phyloP scores from a whole-genome alignment of 1,140 invertebrate genomes.

The Pristionchus pacificus region DNA sequence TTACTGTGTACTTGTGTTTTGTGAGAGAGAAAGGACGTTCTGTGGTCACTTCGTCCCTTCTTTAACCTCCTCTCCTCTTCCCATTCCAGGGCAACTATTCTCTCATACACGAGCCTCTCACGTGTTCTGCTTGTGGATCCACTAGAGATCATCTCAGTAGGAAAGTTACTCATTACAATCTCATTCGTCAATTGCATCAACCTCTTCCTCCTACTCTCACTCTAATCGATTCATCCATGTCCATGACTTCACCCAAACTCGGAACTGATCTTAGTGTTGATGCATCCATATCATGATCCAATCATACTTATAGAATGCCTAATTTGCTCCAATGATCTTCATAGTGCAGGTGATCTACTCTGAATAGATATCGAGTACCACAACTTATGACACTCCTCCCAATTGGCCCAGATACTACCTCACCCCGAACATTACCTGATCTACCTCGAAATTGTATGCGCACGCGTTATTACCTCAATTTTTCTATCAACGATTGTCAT shows the following conservation, averaged over 20 bases:
- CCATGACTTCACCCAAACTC: not conserved
- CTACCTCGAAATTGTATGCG: too few species aligned
- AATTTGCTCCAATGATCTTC: too few species aligned
- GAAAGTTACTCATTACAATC: not conserved
- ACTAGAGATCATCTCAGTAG: conserved; percentile 14
- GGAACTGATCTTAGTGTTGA: not conserved
- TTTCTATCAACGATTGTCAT: too few species aligned
- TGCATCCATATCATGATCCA: too few species aligned
- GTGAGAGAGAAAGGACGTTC: conserved; percentile 2
- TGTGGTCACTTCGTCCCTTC: not conserved
- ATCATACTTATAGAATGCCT: too few species aligned
- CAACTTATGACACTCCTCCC: too few species aligned
- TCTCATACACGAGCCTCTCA: conserved; percentile 22
- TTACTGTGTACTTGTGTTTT: conserved; percentile 10
- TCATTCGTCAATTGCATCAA: not conserved
- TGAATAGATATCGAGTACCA: too few species aligned
- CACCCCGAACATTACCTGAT: too few species aligned
- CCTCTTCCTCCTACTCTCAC: not conserved
- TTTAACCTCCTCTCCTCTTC: not conserved
- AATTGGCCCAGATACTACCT: too few species aligned
- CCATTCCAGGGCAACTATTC: conserved; percentile 25
- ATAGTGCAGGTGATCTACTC: too few species aligned
- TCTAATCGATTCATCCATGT: too few species aligned
- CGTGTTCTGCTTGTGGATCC: conserved; percentile 14
- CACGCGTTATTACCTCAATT: too few species aligned